Base-by-base conservation (phyloP, 2,113 vertebrate species). In the Nothocercus nigrocapillus region DNA sequence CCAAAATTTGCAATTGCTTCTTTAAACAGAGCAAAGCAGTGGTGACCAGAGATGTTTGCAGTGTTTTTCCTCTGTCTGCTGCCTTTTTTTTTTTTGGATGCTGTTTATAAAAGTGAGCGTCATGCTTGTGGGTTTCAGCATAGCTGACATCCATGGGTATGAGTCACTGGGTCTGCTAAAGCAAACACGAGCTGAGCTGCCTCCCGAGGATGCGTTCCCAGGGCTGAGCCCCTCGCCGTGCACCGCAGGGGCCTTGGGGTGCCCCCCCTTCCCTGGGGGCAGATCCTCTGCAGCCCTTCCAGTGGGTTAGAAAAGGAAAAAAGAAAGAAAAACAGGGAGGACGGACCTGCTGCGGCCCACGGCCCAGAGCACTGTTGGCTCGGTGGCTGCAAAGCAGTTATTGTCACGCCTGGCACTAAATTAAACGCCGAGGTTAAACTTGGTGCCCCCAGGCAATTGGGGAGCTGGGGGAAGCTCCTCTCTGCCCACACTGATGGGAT, bases 331-430 rank as follows among this genome's bases (percentile, higher is more conserved):
- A 22, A 34, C 5, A n/a, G 36, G 81, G 42, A 87, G 19, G 38
- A 32, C 25, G 67, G 70, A 42, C 10, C 28, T 1, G 2, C 1
- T 4, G 36, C 30, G 81, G 21, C 32, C 64, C 8, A 25, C 40
- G 53, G 14, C 72, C 7, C 0, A 40, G 18, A 1, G 1, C 0
- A 0, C 12, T 69, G 75, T 47, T 58, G 36, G 25, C 0, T 0
- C 40, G 9, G 18, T 5, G 25, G 4, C 10, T 1, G 2, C 27
- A 63, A 74, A 69, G 2, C 1, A 2, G 10, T 49, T 20, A 34
- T 19, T 42, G 40, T 30, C 18, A 19, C 77, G 28, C 32, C 36
- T 83, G 45, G 11, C n/a, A 45, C 51, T 67, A 61, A 82, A 73
- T 47, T 15, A 18, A 25, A 28, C 7, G 12, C 28, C 40, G 13